Conservation (phyloP, 2,888 invertebrate genomes). For the Rhogogaster chlorosoma region DNA sequence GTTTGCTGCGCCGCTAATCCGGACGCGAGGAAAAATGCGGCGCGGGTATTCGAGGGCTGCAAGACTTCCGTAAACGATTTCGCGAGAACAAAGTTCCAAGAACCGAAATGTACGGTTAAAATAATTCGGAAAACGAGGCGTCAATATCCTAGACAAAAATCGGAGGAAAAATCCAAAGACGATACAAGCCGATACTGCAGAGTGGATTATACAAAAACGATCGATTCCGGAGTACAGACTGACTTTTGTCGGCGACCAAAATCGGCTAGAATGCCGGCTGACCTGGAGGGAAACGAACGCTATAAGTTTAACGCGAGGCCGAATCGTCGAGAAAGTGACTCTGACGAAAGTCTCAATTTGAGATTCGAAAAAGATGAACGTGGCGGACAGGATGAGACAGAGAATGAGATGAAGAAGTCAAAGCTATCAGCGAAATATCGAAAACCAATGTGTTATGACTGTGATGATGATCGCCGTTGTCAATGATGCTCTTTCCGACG, state of each 20-base stretch:
- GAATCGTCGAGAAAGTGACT: background rate
- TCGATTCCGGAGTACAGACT: conserved; percentile 1
- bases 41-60: background rate
- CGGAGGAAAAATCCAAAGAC: background rate
- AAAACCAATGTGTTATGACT: background rate
- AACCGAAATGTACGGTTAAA: conserved; percentile 10
- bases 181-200: background rate
- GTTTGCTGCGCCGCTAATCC: conserved; percentile 46
- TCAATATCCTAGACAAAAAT: background rate
- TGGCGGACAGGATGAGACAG: background rate
- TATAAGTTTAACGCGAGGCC: background rate
- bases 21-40: background rate
- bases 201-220: background rate
- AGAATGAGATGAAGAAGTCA: background rate
- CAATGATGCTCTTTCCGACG: background rate
- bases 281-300: background rate
- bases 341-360: background rate
- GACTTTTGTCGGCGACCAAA: background rate
- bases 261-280: background rate
- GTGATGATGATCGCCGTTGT: background rate
- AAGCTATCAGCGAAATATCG: background rate
- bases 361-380: background rate
- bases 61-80: background rate
- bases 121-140: background rate
- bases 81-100: background rate